Percentiles rank a stretch among this genome's conserved stretches.
These are phyloP conservation scores for Leptobrachium ailaonicum DNA, from an alignment of 2,113 vertebrate species.

Conservation along the genomic window DNA sequence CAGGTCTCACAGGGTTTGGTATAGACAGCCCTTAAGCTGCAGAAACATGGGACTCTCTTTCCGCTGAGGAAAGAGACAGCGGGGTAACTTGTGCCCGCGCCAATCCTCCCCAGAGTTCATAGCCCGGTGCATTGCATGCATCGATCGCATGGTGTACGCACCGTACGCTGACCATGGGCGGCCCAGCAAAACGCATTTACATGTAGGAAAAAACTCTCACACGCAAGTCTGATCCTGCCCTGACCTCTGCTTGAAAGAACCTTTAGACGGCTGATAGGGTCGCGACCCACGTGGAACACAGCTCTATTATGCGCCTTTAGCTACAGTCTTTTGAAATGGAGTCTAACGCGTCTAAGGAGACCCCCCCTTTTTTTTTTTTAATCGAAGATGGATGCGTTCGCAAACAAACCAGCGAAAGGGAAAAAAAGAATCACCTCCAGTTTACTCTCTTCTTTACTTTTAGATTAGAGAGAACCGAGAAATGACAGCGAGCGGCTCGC, in stretches of 20 bases:
- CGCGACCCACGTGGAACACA: constrained; percentile 12
- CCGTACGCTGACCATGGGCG: too few species aligned
- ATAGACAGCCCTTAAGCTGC: too few species aligned
- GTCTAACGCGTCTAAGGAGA: constrained; percentile 20
- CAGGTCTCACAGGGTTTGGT: too few species aligned
- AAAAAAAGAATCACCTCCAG: background rate
- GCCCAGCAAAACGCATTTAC: too few species aligned
- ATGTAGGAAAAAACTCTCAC: background rate
- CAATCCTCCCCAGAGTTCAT: too few species aligned
- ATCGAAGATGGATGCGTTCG: background rate
- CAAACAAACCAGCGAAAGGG: background rate
- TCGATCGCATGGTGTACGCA: too few species aligned
- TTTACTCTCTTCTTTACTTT: background rate
- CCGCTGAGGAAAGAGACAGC: too few species aligned
- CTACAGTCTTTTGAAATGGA: constrained; percentile 13
- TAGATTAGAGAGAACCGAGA: background rate
- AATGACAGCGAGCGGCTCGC: background rate
- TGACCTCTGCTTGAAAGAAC: constrained; percentile 18
- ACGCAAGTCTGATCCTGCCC: constrained; percentile 35
- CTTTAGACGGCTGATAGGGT: background rate
- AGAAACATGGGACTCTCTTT: too few species aligned
- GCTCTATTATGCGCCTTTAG: constrained; percentile 7
- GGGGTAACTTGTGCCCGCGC: too few species aligned
- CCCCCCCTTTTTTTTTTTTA: background rate
- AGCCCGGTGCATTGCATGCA: too few species aligned